Evolutionary conservation across 2,113 vertebrate species (phyloP).

Genomic region (Pseudorasbora parva): DNA sequence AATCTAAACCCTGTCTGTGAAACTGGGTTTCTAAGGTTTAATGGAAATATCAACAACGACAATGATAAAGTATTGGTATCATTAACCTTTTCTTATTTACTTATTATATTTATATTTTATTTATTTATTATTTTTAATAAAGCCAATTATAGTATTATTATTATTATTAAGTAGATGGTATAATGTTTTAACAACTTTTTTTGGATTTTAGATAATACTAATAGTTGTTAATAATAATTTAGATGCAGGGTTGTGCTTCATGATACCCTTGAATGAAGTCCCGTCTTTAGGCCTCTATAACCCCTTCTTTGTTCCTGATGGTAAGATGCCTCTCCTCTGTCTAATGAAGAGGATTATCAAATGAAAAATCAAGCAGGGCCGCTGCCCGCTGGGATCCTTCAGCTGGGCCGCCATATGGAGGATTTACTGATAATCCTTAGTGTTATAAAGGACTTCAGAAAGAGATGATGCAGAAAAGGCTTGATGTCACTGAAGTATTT

Average conservation of each 20-base stretch:
- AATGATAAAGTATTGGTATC: no score
- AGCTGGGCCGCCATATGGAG: constrained; percentile 38
- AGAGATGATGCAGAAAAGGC: constrained; percentile 42
- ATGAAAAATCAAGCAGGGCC: constrained; percentile 54
- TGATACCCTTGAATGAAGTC: neutral
- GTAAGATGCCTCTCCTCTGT: constrained; percentile 50
- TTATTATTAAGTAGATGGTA: neutral
- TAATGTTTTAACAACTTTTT: no score
- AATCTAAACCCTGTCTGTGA: no score
- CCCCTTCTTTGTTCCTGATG: constrained; percentile 47
- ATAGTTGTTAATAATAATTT: neutral
- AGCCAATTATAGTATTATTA: neutral
- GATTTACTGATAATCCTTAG: constrained; percentile 51
- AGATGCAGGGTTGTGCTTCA: neutral
- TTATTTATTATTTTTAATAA: neutral
- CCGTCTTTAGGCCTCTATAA: constrained; percentile 41
- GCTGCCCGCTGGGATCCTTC: constrained; percentile 40
- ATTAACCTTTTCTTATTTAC: no score
- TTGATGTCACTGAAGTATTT: constrained; percentile 53
- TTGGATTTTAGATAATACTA: neutral
- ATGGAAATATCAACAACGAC: no score
- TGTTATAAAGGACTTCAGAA: constrained; percentile 30
- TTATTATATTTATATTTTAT: no score
- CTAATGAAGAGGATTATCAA: constrained; percentile 60
- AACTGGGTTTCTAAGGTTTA: no score